Conservation (phyloP, 2,888 invertebrate species). For the Athripsodes cinereus region DNA sequence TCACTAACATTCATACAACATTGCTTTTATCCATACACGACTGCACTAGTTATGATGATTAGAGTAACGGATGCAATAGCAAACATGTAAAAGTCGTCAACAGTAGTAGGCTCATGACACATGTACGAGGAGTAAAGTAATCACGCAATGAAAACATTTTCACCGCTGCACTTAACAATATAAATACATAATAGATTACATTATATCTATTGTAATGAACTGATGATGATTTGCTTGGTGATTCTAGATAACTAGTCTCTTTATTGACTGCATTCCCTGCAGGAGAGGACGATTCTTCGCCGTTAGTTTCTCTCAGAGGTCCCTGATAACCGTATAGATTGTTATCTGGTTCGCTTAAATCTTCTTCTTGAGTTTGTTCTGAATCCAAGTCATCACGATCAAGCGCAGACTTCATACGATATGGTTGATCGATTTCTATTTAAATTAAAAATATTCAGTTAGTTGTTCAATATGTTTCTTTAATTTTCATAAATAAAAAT, state of each 20-base stretch:
- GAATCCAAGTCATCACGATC: constrained; percentile 39
- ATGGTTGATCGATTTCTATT: constrained; percentile 59
- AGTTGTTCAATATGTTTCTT: too few species aligned
- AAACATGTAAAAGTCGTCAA: constrained; percentile 20
- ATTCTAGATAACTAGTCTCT: constrained; percentile 42
- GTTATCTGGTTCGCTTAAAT: constrained; percentile 39
- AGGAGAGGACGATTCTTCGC: constrained; percentile 30
- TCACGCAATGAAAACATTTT: constrained; percentile 3
- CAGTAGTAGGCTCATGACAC: constrained; percentile 2
- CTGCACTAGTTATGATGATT: background rate
- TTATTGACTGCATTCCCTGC: constrained; percentile 32
- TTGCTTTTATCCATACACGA: too few species aligned
- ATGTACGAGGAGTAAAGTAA: background rate
- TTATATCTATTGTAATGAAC: background rate
- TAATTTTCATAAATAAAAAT: too few species aligned
- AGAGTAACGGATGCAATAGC: constrained; percentile 6
- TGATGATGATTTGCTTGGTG: constrained; percentile 12
- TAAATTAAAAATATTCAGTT: background rate
- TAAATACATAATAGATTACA: background rate
- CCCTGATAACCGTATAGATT: constrained; percentile 59
- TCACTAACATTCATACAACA: too few species aligned
- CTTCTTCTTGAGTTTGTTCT: constrained; percentile 33
- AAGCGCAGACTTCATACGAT: constrained; percentile 40
- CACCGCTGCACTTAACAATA: background rate
- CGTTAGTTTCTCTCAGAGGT: constrained; percentile 55